Evolutionary conservation across 2,113 vertebrate genomes (phyloP), one percentile per base, ranked within the genome.

Genomic region (Strix aluco): DNA sequence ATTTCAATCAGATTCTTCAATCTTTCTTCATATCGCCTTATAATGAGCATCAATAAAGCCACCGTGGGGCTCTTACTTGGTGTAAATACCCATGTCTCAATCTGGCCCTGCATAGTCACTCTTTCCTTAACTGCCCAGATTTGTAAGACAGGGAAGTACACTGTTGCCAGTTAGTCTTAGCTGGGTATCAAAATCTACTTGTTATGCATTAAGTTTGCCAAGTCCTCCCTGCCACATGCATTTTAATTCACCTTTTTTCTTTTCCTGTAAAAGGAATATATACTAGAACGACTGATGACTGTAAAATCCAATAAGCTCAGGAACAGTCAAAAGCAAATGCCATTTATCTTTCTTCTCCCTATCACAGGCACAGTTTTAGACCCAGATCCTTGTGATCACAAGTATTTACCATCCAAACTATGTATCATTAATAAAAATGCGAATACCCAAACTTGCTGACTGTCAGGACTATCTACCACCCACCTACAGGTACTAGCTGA

Each of bases 21-120:
- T 42, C 20, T 40, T 9, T 54, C n/a, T 14, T n/a, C 15, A 1
- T 11, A 19, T 14, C 3, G 0, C 26, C 63, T 77, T 51, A 3
- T 2, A 26, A 25, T 0, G 6, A 32, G 26, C 6, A 30, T 5
- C 38, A 32, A 4, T 25, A 19, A 79, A 73, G 54, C 30, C 47
- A 16, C 26, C 2, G 15, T 6, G 25, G 30, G 54, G 49, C 93
- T 36, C 36, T 59, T 34, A 18, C 44, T 26, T 13, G 52, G 11
- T 30, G 51, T 32, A n/a, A 46, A 34, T 2, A 19, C 4, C 2
- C 49, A 19, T 1, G 18, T n/a, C n/a, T n/a, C 62, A 59, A 27
- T 22, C 26, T 40, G 51, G 26, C 65, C 59, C 42, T 0, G 0
- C 5, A 7, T 2, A 20, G n/a, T 47, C 30, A 51, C 32, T 36